Evolutionary conservation across 2,888 invertebrate species (phyloP), one percentile per base, ranked within the genome.

Genomic region (Drosophila paramelanica): DNA sequence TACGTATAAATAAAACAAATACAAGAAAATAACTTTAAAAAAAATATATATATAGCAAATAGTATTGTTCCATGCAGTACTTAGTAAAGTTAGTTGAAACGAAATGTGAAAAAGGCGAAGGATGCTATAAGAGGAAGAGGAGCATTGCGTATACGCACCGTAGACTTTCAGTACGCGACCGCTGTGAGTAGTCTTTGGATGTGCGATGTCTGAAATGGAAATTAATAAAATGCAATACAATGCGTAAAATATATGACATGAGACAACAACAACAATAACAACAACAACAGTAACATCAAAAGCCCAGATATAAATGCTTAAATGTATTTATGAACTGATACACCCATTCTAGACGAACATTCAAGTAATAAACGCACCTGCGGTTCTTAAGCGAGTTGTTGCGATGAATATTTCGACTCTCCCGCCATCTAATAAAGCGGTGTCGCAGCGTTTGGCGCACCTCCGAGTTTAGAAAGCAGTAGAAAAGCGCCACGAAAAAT

Each of bases 391-490:
- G 74, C 10, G 91, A 90, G 51, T 79, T 90, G 56, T 83, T 91
- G 20, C 83, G 85, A 45, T 89, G 81, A 46, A 92, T 88, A 74
- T 91, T 91, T 25, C 92, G 89, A 80, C 80, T 94, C 91, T 91
- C 94, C 4, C 91, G 91, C 97, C 97, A 97, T 68, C 96, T 94
- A 73, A 95, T 95, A 88, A 96, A 95, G 89, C 96, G 97, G 92
- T 97, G 96, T 31, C 96, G 94, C 77, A 98, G 93, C 1, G 97
- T 95, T 91, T 96, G 96, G 51, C 96, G 95, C 6, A 98, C 98
- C 92, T 98, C 98, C 5, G 97, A 96, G 93, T 98, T 98, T 87
- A 98, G 94, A 93, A 98, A 98, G 92, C 98, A 98, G 93, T 97
- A 98, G 93, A 98, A 96, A 67, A 98, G 93, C 4, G 98, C 97